These are phyloP conservation scores for Aromia moschata DNA, from an alignment of 2,888 invertebrate species.

Conservation along the genomic window DNA sequence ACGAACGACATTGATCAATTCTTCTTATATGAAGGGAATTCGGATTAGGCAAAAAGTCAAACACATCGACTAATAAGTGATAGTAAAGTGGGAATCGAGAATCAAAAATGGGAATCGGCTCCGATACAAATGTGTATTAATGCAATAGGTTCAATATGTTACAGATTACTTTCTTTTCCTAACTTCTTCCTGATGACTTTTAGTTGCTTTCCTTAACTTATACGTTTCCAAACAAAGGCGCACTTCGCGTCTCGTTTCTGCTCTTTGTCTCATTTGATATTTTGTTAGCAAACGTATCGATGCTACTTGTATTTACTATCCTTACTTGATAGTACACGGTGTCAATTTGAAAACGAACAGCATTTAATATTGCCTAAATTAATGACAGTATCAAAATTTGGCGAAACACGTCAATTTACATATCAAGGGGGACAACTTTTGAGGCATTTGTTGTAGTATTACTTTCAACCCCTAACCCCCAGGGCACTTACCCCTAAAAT, in stretches of 20 bases:
- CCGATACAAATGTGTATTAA: constrained; percentile 53
- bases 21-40: constrained; percentile 18
- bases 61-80: constrained; percentile 36
- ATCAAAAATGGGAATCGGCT: constrained; percentile 41
- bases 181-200: constrained; percentile 39
- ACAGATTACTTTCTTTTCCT: constrained; percentile 53
- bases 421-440: no score
- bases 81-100: constrained; percentile 31
- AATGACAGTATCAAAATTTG: no score
- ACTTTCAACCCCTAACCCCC: no score
- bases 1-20: constrained; percentile 7
- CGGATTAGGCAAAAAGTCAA: constrained; percentile 33
- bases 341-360: no score
- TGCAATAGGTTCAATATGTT: constrained; percentile 54
- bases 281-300: no score
- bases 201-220: constrained; percentile 20
- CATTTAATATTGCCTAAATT: no score
- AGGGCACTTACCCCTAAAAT: no score
- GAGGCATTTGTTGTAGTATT: no score
- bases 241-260: not conserved
- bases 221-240: not conserved
- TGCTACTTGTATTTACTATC: no score
- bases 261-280: not conserved
- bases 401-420: no score
- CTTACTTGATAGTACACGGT: no score